A percentile compares a stretch with the other conserved stretches of the same genome.
Conservation (phyloP, 2,113 vertebrate species). For the Xenotilapia leptura region DNA sequence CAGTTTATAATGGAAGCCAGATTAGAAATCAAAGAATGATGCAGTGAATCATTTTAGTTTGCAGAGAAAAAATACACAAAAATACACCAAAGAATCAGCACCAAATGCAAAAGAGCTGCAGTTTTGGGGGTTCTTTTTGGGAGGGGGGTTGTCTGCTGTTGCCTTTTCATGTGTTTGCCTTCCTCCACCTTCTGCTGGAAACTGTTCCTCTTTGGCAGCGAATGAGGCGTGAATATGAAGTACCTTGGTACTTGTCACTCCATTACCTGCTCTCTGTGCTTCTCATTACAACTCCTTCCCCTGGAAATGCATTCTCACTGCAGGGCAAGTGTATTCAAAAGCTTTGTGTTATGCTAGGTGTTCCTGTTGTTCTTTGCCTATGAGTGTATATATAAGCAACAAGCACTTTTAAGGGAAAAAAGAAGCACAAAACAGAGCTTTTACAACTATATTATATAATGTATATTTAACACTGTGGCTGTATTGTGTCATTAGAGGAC, state of each 20-base stretch:
- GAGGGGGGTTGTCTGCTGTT: neutral
- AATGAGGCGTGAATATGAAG: slow-evolving; percentile 34
- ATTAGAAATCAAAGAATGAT: neutral
- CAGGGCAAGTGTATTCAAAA: neutral
- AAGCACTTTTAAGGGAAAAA: neutral
- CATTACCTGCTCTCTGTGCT: slow-evolving; percentile 21
- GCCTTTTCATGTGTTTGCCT: neutral
- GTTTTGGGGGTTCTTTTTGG: neutral
- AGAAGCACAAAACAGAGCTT: neutral
- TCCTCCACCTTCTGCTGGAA: neutral
- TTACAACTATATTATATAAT: neutral
- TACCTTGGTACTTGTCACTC: neutral
- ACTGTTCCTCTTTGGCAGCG: neutral
- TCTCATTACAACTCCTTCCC: neutral
- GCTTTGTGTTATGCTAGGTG: neutral
- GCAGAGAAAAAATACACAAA: neutral
- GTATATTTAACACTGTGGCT: neutral
- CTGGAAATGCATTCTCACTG: neutral
- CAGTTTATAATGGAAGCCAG: neutral
- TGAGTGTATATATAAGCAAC: neutral
- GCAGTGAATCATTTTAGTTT: neutral
- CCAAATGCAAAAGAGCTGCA: neutral
- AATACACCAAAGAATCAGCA: neutral
- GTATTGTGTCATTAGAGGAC: neutral
- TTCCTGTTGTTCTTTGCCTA: neutral